phyloP scores from a whole-genome alignment of 2,888 invertebrate genomes.

The Blomia tropicalis region DNA sequence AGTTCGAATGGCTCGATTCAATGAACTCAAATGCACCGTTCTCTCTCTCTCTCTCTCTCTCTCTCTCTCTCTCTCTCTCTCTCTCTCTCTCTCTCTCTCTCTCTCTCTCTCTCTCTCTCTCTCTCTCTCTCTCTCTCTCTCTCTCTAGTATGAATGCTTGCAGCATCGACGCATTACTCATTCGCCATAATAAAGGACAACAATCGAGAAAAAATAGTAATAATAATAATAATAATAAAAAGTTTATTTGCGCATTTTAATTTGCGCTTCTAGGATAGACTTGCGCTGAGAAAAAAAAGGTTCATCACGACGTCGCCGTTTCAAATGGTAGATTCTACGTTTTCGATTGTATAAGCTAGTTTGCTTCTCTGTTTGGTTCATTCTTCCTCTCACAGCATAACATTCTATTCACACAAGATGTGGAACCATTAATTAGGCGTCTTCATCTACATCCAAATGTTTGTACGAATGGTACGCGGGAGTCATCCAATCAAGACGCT shows the following conservation, averaged over 20 bases:
- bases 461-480: too few relatives aligned
- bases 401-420: not conserved
- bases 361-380: not conserved
- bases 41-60: not conserved
- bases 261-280: not conserved
- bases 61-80: not conserved
- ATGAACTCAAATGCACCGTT: not conserved
- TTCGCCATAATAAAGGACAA: too few relatives aligned
- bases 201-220: too few relatives aligned
- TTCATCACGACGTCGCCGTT: too few relatives aligned
- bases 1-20: not conserved
- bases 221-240: too few relatives aligned
- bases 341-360: not conserved
- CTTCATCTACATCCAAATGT: slow-evolving; percentile 12
- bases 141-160: not conserved
- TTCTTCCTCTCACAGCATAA: not conserved
- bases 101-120: too few relatives aligned
- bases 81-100: too few relatives aligned
- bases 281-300: too few relatives aligned
- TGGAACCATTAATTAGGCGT: slow-evolving; percentile 17
- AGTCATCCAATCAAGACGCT: slow-evolving; percentile 7
- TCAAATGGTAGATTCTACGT: too few relatives aligned
- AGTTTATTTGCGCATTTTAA: slow-evolving; percentile 19
- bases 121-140: too few relatives aligned
- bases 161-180: not conserved